Percentiles rank a stretch among this genome's conserved stretches.
phyloP scores from a whole-genome alignment of 1,140 invertebrate species.

The Trinorchestia longiramus region DNA sequence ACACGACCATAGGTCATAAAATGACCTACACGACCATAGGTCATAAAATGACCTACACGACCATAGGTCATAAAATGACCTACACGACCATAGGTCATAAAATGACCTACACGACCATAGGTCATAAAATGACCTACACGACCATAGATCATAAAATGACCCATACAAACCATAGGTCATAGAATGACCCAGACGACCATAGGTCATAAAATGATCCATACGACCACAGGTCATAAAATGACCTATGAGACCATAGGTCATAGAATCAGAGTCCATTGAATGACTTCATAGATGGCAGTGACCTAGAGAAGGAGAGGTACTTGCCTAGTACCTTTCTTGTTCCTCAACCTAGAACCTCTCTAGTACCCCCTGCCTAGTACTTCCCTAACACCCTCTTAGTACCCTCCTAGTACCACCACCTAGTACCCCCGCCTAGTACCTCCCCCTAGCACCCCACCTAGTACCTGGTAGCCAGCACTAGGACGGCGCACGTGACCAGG shows the following conservation, averaged over 20 bases:
- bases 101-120: too few relatives aligned
- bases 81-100: too few relatives aligned
- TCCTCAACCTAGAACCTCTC: not conserved
- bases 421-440: constrained; percentile 56
- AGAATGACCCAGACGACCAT: not conserved
- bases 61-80: too few relatives aligned
- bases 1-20: too few relatives aligned
- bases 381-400: not conserved
- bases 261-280: not conserved
- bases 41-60: too few relatives aligned
- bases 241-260: not conserved
- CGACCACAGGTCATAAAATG: not conserved
- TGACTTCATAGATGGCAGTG: not conserved
- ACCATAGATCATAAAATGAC: too few relatives aligned
- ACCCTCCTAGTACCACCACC: constrained; percentile 53
- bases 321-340: not conserved
- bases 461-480: constrained; percentile 63
- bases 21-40: too few relatives aligned
- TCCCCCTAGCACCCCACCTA: constrained; percentile 55
- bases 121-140: too few relatives aligned
- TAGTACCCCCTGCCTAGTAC: not conserved
- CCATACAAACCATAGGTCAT: not conserved
- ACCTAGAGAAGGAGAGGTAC: not conserved
- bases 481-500: constrained; percentile 61
- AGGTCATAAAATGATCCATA: not conserved